Conservation (phyloP, 2,113 vertebrate genomes). For the Pedionomus torquatus region DNA sequence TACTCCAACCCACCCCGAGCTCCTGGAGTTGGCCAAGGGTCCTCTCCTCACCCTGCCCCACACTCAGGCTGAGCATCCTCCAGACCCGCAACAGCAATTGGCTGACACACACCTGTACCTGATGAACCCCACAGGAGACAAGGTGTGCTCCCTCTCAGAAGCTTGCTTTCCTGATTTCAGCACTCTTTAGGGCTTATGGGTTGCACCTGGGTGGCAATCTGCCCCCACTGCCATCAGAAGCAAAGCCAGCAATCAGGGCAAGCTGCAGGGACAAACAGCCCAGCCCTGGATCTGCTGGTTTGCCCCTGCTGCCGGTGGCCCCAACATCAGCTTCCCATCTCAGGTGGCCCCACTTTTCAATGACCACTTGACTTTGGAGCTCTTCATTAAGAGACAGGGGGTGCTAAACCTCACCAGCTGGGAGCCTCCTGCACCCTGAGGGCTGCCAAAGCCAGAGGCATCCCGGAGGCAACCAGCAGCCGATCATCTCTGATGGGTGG, state of each 20-base stretch:
- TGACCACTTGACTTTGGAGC: too few relatives aligned
- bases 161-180: not conserved
- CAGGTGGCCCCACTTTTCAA: not conserved
- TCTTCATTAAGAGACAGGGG: not conserved
- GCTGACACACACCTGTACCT: not conserved
- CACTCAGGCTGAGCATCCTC: not conserved
- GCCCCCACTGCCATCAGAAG: not conserved
- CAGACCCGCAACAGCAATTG: not conserved
- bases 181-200: not conserved
- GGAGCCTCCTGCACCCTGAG: fast-evolving
- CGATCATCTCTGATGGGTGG: fast-evolving
- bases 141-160: fast-evolving
- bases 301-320: too few relatives aligned
- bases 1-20: not conserved
- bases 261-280: not conserved
- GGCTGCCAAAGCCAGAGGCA: fast-evolving
- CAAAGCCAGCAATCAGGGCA: fast-evolving
- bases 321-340: not conserved
- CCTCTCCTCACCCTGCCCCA: not conserved
- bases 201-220: not conserved
- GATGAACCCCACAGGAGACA: not conserved
- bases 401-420: not conserved
- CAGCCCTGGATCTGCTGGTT: too few relatives aligned
- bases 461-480: too few relatives aligned
- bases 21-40: fast-evolving